Evolutionary conservation across 2,888 invertebrate genomes (phyloP).

Genomic region (Achlya flavicornis): DNA sequence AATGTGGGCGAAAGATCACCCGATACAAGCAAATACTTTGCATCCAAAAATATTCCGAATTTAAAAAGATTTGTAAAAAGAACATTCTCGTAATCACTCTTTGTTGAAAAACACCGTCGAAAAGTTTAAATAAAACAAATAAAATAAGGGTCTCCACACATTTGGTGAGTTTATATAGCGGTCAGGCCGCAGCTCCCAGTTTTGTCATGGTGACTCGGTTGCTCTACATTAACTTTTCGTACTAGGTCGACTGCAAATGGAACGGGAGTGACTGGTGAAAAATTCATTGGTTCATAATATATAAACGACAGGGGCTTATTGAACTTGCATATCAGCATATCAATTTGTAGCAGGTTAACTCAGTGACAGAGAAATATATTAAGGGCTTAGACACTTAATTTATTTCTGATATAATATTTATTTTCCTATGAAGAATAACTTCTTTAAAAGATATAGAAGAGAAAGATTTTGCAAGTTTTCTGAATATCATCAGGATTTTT

Average conservation of each 20-base stretch:
- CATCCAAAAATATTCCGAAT: neutral
- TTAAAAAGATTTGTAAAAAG: neutral
- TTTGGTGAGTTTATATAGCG: constrained; percentile 7
- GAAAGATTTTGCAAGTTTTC: no score
- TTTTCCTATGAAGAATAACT: no score
- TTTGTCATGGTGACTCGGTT: constrained; percentile 1
- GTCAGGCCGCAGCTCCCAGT: neutral
- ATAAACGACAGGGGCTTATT: neutral
- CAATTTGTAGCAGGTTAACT: no score
- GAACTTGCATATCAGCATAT: neutral
- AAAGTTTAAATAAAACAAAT: neutral
- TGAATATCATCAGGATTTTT: no score
- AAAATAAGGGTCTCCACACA: neutral
- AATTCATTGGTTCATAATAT: neutral
- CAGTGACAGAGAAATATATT: no score
- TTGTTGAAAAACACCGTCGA: neutral
- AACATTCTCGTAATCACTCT: neutral
- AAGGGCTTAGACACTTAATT: no score
- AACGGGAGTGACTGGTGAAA: neutral
- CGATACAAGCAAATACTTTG: neutral
- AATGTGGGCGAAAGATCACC: constrained; percentile 14
- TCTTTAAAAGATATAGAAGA: no score
- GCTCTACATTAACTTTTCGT: neutral
- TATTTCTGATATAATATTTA: no score
- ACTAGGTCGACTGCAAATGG: neutral